Percentiles rank a stretch among this genome's conserved stretches.
Conservation (phyloP, 2,113 vertebrate genomes). For the Terrapene triunguis region DNA sequence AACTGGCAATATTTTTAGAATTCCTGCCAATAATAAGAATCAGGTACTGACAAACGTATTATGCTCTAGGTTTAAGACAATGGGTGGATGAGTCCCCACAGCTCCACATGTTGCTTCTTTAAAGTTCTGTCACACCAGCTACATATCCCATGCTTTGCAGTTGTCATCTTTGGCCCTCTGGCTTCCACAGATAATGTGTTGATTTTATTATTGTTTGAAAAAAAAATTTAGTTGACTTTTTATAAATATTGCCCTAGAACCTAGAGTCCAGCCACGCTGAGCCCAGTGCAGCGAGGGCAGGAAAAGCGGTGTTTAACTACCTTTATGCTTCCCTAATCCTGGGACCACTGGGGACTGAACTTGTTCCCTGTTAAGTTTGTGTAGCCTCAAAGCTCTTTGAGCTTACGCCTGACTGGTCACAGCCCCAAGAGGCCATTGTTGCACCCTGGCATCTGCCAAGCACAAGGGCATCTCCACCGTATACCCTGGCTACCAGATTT, state of each 20-base stretch:
- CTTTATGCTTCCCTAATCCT: not conserved
- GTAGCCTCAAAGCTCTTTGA: not conserved
- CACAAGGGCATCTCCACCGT: not conserved
- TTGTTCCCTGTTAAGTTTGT: not conserved
- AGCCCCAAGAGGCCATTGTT: rapidly evolving
- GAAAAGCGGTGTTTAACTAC: not conserved
- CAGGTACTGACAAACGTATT: not conserved
- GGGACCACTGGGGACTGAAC: not conserved
- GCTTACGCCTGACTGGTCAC: not conserved
- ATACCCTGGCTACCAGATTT: not conserved
- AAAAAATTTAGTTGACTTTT: not conserved
- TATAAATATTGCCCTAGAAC: not conserved
- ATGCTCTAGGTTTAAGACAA: not conserved
- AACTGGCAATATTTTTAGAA: not conserved
- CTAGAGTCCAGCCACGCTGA: not conserved
- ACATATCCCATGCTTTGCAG: not conserved
- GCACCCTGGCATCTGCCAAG: rapidly evolving
- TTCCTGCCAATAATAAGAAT: not conserved
- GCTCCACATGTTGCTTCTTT: not conserved
- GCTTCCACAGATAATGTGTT: not conserved
- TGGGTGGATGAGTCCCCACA: not conserved
- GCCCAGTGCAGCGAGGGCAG: not conserved
- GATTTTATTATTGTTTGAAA: not conserved
- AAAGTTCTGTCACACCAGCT: not conserved
- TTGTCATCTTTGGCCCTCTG: not conserved